A percentile compares a stretch with the other conserved stretches of the same genome.
These are phyloP conservation scores for Carassius auratus DNA, from an alignment of 2,113 vertebrate genomes.

Conservation along the genomic window DNA sequence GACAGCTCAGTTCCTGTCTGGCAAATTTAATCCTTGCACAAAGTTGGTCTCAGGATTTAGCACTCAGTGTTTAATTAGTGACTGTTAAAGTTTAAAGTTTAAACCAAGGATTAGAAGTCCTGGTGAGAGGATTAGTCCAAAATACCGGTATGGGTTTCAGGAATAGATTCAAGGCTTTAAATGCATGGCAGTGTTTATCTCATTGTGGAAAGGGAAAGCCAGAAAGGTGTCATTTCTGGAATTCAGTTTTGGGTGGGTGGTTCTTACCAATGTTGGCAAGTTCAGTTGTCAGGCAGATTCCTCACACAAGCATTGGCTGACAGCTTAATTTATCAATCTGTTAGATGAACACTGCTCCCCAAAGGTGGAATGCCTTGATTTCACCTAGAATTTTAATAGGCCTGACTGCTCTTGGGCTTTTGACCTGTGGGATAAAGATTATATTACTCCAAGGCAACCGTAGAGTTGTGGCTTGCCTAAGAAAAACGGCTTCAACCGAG, in stretches of 20 bases:
- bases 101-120: conserved; percentile 49
- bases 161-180: conserved; percentile 13
- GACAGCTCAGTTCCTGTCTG: conserved; percentile 49
- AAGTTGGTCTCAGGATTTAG: conserved; percentile 21
- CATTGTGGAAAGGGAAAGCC: conserved; percentile 9
- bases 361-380: conserved; percentile 61
- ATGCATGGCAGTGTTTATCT: conserved; percentile 31
- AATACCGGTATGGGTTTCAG: conserved; percentile 45
- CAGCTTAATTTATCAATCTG: conserved; percentile 73
- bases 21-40: conserved; percentile 22
- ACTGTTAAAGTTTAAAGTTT: conserved; percentile 46
- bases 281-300: conserved; percentile 64
- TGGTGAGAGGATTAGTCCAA: conserved; percentile 53
- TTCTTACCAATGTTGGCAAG: background rate
- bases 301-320: conserved; percentile 66
- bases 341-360: conserved; percentile 65
- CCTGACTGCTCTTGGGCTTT: conserved; percentile 25
- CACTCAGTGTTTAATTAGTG: conserved; percentile 33
- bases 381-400: conserved; percentile 58
- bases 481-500: conserved; percentile 1
- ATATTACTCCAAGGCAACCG: conserved; percentile 19
- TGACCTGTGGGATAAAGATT: conserved; percentile 36
- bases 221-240: conserved; percentile 3
- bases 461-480: conserved; percentile 30
- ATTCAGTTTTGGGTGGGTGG: conserved; percentile 13